phyloP scores from a whole-genome alignment of 2,113 vertebrate genomes.

The Fukomys damarensis region DNA sequence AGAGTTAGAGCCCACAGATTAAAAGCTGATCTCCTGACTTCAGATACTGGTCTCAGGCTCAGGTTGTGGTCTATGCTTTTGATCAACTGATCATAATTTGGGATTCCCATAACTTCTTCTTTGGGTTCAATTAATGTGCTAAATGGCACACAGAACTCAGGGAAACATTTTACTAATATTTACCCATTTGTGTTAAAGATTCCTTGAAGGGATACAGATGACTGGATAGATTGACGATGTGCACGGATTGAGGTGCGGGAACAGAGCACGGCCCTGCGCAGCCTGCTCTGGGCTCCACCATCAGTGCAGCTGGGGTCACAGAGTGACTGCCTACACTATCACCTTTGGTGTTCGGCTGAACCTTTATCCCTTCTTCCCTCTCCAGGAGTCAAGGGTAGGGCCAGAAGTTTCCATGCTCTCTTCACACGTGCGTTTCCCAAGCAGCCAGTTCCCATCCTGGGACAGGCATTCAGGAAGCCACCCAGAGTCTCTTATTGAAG shows the following conservation, averaged over 20 bases:
- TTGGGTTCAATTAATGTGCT: background rate
- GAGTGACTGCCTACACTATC: too few species aligned
- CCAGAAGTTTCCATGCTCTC: background rate
- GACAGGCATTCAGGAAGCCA: background rate
- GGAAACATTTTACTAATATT: background rate
- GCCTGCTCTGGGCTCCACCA: background rate
- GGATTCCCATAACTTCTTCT: fast-evolving
- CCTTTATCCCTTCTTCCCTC: background rate
- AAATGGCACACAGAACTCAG: background rate
- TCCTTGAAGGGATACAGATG: background rate
- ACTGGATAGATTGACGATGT: background rate
- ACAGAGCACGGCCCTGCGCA: fast-evolving
- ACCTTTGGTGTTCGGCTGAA: too few species aligned
- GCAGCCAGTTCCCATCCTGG: too few species aligned
- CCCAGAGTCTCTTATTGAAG: background rate
- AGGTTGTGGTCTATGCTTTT: background rate
- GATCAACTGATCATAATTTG: fast-evolving
- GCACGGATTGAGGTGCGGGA: too few species aligned
- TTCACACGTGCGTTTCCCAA: background rate
- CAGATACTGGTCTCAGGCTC: background rate
- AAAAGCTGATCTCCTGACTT: background rate
- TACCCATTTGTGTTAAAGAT: background rate
- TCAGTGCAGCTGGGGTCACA: background rate
- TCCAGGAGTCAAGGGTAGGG: background rate
- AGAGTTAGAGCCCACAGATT: background rate